Conservation (phyloP, 2,888 invertebrate species). For the Tenthredo mesomela region DNA sequence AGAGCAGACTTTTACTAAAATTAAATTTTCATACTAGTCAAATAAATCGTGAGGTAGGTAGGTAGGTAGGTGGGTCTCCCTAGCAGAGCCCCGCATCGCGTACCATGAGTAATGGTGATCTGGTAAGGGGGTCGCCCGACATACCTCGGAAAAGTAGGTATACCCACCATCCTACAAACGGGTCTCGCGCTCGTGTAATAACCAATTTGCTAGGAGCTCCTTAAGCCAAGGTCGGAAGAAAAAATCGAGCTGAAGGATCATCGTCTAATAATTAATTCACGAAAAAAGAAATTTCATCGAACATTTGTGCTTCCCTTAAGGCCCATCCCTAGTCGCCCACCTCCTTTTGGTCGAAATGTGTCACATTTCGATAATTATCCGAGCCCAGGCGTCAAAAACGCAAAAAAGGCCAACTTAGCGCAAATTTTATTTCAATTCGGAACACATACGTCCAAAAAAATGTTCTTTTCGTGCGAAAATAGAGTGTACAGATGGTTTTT, state of each 20-base stretch:
- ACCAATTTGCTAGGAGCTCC: not conserved
- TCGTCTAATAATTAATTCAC: not conserved
- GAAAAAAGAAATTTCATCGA: not conserved
- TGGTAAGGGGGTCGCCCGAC: not conserved
- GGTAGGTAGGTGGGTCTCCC: not conserved
- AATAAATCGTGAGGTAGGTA: constrained; percentile 16
- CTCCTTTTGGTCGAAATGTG: no score
- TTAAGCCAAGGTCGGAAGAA: not conserved
- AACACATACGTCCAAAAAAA: no score
- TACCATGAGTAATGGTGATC: constrained; percentile 40
- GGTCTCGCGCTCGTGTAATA: not conserved
- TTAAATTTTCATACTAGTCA: constrained; percentile 14
- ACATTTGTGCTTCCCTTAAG: not conserved
- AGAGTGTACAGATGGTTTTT: no score
- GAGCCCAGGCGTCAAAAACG: no score
- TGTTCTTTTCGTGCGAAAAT: no score
- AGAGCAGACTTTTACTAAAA: not conserved
- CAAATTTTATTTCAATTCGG: no score
- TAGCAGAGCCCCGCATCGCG: not conserved
- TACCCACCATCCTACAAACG: not conserved
- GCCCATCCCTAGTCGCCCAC: no score
- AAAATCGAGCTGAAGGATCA: not conserved
- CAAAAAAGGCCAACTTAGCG: no score
- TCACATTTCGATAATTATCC: no score
- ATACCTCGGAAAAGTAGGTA: not conserved